Evolutionary conservation across 1,140 invertebrate species (phyloP), one percentile per base, ranked within the genome.

Genomic region (Matsumurasca onukii): DNA sequence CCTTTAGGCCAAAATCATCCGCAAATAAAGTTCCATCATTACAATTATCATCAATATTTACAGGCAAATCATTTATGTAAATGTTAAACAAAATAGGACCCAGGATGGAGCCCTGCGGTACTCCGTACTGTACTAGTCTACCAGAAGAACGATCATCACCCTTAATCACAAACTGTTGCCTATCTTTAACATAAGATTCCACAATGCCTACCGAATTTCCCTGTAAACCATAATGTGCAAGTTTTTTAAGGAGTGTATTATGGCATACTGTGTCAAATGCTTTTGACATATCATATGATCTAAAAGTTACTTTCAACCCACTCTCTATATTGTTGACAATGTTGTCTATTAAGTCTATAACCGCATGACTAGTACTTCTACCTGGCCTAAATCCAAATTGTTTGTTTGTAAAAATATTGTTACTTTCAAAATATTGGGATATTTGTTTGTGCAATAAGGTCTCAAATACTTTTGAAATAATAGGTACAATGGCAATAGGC

Each of bases 321-420:
- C n/a, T 45, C n/a, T 45, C 39, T n/a, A 45, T 45, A 45, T 45
- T n/a, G n/a, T 45, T 13, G 2, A 29, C 30, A 30, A 63, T 30
- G 17, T 30, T 31, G 17, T 63, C 29, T 9, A 63, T 3, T 12
- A 63, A 17, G 22, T 63, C 30, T 15, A 30, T n/a, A 63, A 63
- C 34, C 3, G 61, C 61, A 22, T 63, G 27, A 63, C 20, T 24
- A 34, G 61, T 63, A 34, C 20, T 31, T 63, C 22, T 31, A 13
- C 5, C 29, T 15, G n/a, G 34, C 61, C 61, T 63, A 34, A 63
- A 63, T 2, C 61, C 61, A 63, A 63, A 63, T 29, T 63, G 61
- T 63, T 29, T 31, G 29, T 12, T 12, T 22, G 61, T 31, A 17
- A 63, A 63, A 63, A 63, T 29, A n/a, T 9, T 9, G 30, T 63